Conservation (phyloP, 1,140 invertebrate species). For the Scaptomyza graminum region DNA sequence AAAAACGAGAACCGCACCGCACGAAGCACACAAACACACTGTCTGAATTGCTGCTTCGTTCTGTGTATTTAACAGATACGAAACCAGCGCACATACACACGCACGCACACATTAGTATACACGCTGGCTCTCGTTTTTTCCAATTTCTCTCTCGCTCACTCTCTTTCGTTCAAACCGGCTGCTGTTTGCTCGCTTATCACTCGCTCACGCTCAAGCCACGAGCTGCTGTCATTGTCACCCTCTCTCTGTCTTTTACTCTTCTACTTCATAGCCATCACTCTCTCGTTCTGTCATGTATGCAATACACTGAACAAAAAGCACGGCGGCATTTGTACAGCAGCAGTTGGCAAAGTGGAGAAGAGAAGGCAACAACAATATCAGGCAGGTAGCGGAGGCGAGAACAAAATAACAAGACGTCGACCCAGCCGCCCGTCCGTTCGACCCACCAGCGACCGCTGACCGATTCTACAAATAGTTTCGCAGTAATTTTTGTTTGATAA, state of each 20-base stretch:
- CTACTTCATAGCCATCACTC: not conserved
- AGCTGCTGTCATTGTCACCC: conserved; percentile 13
- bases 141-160: conserved; percentile 21
- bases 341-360: conserved; percentile 72
- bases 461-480: conserved; percentile 65
- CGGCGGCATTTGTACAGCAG: conserved; percentile 70
- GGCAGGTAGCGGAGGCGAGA: conserved; percentile 46
- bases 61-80: conserved; percentile 71
- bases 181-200: conserved; percentile 51
- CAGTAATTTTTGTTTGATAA: conserved; percentile 53
- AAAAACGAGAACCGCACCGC: conserved; percentile 73
- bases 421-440: conserved; percentile 12
- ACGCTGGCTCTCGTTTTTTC: conserved; percentile 39
- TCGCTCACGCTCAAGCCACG: conserved; percentile 48
- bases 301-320: conserved; percentile 75
- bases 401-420: conserved; percentile 40
- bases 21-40: conserved; percentile 82
- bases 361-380: conserved; percentile 77
- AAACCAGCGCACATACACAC: conserved; percentile 21
- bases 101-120: conserved; percentile 7
- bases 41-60: conserved; percentile 54
- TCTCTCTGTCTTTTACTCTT: conserved; percentile 19
- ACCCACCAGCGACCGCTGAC: conserved; percentile 37
- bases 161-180: conserved; percentile 27
- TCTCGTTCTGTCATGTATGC: conserved; percentile 27